Evolutionary conservation across 2,797 vertebrate species (phyloP).

Genomic region (Eidolon dupreanum): DNA sequence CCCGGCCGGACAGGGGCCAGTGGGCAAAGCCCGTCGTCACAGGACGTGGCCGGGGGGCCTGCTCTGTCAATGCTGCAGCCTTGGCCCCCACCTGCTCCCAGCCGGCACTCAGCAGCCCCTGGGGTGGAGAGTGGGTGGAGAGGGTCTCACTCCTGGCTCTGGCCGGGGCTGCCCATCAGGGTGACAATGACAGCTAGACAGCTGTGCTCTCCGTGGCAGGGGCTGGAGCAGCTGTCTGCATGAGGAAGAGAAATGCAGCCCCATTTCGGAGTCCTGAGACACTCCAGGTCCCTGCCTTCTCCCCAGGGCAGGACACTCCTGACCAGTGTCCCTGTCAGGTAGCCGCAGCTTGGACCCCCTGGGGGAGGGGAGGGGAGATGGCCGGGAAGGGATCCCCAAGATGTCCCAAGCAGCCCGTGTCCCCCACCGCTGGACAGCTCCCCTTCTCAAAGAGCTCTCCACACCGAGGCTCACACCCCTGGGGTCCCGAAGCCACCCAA

Average conservation of each 20-base stretch:
- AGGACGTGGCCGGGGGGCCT: rapidly evolving
- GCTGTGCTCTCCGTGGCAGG: rapidly evolving
- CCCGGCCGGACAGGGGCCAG: rapidly evolving
- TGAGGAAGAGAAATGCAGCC: neutral
- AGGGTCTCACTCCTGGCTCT: neutral
- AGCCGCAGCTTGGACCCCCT: neutral
- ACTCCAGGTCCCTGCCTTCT: rapidly evolving
- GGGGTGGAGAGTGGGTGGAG: too few relatives aligned
- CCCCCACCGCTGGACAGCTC: neutral
- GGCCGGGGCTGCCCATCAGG: neutral
- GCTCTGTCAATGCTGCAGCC: neutral
- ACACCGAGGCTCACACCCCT: rapidly evolving
- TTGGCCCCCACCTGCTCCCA: rapidly evolving
- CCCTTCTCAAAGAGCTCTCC: neutral
- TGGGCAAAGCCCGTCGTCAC: rapidly evolving
- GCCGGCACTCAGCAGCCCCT: rapidly evolving
- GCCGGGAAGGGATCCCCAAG: neutral
- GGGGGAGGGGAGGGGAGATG: neutral
- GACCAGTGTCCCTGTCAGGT: rapidly evolving
- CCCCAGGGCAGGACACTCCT: neutral
- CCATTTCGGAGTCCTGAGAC: neutral
- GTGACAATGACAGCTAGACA: rapidly evolving
- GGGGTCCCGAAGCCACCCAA: too few relatives aligned
- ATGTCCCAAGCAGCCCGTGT: too few relatives aligned
- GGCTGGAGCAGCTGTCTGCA: neutral